Conservation (phyloP, 2,113 vertebrate species). For the Excalfactoria chinensis region DNA sequence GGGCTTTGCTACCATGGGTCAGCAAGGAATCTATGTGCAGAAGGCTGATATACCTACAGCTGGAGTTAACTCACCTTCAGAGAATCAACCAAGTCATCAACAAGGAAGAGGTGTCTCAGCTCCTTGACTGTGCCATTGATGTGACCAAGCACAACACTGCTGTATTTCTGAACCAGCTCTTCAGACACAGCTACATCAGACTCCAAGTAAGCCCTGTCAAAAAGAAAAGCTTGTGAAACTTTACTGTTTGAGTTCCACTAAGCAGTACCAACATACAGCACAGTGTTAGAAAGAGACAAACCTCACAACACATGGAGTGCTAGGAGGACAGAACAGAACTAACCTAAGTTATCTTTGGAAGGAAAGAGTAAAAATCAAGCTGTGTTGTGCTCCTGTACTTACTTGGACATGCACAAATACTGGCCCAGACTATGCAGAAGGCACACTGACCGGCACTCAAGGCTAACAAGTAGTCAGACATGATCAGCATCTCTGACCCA, state of each 20-base stretch:
- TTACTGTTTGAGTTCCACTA: fast-evolving
- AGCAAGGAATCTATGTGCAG: neutral
- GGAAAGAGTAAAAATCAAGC: neutral
- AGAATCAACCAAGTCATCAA: constrained; percentile 97
- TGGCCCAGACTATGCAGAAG: neutral
- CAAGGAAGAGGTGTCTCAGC: constrained; percentile 92
- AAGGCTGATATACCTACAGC: neutral
- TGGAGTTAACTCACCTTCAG: constrained; percentile 86
- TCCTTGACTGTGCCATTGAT: constrained; percentile 87
- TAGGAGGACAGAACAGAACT: neutral
- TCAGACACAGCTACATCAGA: constrained; percentile 88
- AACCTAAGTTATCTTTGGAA: neutral
- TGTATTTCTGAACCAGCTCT: constrained; percentile 92
- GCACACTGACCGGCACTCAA: fast-evolving
- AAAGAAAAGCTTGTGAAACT: neutral
- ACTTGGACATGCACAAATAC: neutral
- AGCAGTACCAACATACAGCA: neutral
- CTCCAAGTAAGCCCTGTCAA: constrained; percentile 88
- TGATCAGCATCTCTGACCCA: neutral
- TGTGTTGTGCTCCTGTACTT: neutral
- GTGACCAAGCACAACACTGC: constrained; percentile 84
- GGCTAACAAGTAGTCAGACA: fast-evolving
- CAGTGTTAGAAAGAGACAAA: neutral
- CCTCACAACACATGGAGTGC: fast-evolving
- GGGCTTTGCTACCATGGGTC: neutral